A percentile compares a stretch with the other conserved stretches of the same genome.
Evolutionary conservation across 2,113 vertebrate species (phyloP).

Genomic region (Copsychus sechellarum): DNA sequence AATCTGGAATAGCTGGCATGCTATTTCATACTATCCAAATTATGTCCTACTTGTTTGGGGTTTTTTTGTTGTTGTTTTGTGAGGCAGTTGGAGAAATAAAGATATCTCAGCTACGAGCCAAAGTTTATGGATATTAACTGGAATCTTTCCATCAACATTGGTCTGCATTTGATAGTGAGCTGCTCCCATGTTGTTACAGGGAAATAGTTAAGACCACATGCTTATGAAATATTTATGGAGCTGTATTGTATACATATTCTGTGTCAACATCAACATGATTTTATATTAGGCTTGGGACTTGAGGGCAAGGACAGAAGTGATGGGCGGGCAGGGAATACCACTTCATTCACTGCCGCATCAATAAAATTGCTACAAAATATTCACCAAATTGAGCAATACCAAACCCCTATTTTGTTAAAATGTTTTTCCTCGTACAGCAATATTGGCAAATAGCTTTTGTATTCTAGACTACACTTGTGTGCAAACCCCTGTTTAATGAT

Average conservation of each 20-base stretch:
- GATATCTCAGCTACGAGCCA: background rate
- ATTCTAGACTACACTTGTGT: background rate
- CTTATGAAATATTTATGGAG: conserved; percentile 36
- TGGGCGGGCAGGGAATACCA: background rate
- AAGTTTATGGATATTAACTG: background rate
- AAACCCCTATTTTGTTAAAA: background rate
- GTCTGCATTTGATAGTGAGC: conserved; percentile 7
- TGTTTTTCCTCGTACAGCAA: background rate
- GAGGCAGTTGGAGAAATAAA: background rate
- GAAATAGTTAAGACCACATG: background rate
- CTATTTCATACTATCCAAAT: background rate
- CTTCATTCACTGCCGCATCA: background rate
- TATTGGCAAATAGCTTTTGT: background rate
- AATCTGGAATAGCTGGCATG: conserved; percentile 14
- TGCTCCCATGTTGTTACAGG: background rate
- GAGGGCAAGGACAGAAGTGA: background rate
- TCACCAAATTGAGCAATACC: background rate
- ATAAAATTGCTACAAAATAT: background rate
- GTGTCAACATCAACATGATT: conserved; percentile 16
- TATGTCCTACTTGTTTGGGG: background rate
- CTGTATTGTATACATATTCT: background rate
- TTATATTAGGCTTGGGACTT: conserved; percentile 19
- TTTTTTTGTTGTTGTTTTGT: background rate
- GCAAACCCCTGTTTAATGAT: background rate
- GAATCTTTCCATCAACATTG: background rate